Evolutionary conservation across 2,888 invertebrate species (phyloP).

Genomic region (Athalia rosae): DNA sequence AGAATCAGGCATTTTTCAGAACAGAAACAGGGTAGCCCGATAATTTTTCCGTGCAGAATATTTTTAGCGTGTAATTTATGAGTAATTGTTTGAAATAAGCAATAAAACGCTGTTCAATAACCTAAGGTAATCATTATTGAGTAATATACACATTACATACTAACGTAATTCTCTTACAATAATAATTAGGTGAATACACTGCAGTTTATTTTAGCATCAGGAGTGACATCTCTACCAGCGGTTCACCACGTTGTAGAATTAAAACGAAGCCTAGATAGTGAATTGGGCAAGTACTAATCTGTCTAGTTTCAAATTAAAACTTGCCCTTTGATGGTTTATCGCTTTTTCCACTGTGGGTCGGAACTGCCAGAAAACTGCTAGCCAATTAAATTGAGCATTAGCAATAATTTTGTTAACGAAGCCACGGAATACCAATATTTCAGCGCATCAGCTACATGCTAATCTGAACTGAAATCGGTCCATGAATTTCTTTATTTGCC

Average conservation of each 20-base stretch:
- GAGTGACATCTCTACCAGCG: neutral
- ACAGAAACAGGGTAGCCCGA: no score
- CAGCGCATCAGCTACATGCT: neutral
- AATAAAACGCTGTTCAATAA: slow-evolving; percentile 17
- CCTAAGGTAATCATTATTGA: slow-evolving; percentile 35
- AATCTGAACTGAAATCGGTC: slow-evolving; percentile 29
- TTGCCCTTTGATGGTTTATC: neutral
- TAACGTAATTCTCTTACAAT: neutral
- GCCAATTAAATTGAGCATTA: no score
- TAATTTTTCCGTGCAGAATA: neutral
- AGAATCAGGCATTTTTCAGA: no score
- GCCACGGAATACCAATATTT: no score
- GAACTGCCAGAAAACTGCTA: no score
- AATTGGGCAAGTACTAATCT: neutral
- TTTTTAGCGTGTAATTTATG: neutral
- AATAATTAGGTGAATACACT: slow-evolving; percentile 1
- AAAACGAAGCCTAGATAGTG: slow-evolving; percentile 1
- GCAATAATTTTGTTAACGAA: no score
- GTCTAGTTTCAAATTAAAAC: slow-evolving; percentile 36
- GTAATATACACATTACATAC: slow-evolving; percentile 27
- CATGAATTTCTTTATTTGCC: slow-evolving; percentile 27
- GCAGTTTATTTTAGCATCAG: slow-evolving; percentile 24
- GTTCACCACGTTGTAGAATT: neutral
- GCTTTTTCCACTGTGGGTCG: no score
- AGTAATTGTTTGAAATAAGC: slow-evolving; percentile 24